These are phyloP conservation scores for Heliconius eleuchia DNA, from an alignment of 1,140 invertebrate species.

Conservation along the genomic window DNA sequence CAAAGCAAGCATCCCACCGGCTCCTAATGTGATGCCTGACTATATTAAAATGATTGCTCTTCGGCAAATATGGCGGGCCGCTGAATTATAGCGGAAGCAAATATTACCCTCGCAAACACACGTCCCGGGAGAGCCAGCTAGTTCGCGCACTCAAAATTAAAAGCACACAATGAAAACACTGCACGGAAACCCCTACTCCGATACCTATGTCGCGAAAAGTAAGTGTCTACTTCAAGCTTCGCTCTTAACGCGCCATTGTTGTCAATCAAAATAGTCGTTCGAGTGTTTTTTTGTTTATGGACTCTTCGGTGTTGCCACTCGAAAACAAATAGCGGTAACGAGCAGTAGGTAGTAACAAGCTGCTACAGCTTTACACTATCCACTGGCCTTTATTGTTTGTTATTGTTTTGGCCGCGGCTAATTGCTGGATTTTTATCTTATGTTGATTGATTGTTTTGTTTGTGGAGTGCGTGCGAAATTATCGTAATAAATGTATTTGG, in stretches of 20 bases:
- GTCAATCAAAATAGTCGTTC: slow-evolving; percentile 77
- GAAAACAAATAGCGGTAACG: slow-evolving; percentile 78
- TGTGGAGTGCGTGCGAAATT: not conserved
- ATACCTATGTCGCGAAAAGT: slow-evolving; percentile 79
- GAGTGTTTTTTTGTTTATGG: slow-evolving; percentile 80
- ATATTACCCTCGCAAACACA: slow-evolving; percentile 85
- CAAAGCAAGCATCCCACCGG: slow-evolving; percentile 70
- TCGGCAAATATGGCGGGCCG: slow-evolving; percentile 84
- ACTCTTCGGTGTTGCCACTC: slow-evolving; percentile 79
- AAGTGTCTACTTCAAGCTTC: slow-evolving; percentile 68
- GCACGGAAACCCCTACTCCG: slow-evolving; percentile 65
- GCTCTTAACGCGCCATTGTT: slow-evolving; percentile 76
- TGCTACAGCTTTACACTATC: slow-evolving; percentile 63
- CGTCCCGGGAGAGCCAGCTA: slow-evolving; percentile 81
- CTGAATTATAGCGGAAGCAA: slow-evolving; percentile 85
- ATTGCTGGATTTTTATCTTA: slow-evolving; percentile 49
- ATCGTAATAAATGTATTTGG: not conserved
- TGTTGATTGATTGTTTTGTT: slow-evolving; percentile 26
- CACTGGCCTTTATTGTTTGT: slow-evolving; percentile 61
- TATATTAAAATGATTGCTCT: slow-evolving; percentile 86
- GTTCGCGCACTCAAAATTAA: slow-evolving; percentile 83
- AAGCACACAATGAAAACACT: slow-evolving; percentile 82
- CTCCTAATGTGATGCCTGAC: slow-evolving; percentile 78
- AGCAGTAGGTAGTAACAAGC: slow-evolving; percentile 77
- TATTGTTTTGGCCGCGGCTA: slow-evolving; percentile 44